phyloP scores from a whole-genome alignment of 2,797 vertebrate genomes.

The Phylloscopus collybita region DNA sequence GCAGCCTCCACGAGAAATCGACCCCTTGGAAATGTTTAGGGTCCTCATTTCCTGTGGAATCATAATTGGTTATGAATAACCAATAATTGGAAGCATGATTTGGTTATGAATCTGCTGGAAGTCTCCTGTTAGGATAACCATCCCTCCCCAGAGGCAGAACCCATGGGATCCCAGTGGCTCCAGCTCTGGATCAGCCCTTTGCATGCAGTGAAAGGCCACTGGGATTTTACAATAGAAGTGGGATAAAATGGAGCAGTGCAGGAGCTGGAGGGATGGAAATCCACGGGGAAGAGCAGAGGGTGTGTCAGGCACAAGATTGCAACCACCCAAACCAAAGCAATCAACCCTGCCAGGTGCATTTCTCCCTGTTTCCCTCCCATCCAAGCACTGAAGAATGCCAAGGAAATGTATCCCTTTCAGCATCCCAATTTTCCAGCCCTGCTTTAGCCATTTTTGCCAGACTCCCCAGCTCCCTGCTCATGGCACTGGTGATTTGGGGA shows the following conservation, averaged over 20 bases:
- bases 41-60: background rate
- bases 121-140: conserved; percentile 34
- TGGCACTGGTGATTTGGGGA: background rate
- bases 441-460: background rate
- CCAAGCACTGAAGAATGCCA: background rate
- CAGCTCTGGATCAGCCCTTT: background rate
- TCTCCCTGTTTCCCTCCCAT: background rate
- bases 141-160: background rate
- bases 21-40: background rate
- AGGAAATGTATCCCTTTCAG: background rate
- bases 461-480: background rate
- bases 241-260: background rate
- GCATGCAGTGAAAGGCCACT: background rate
- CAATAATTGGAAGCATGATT: background rate
- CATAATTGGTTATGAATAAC: too few relatives aligned
- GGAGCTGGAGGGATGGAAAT: background rate
- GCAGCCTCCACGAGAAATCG: background rate
- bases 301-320: background rate
- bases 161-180: conserved; percentile 22
- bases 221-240: background rate
- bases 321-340: background rate
- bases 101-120: background rate
- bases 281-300: background rate
- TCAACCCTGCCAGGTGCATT: background rate
- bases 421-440: background rate